Percentiles rank a stretch among this genome's conserved stretches.
phyloP scores from a whole-genome alignment of 2,888 invertebrate genomes.

The Andrena dorsata region DNA sequence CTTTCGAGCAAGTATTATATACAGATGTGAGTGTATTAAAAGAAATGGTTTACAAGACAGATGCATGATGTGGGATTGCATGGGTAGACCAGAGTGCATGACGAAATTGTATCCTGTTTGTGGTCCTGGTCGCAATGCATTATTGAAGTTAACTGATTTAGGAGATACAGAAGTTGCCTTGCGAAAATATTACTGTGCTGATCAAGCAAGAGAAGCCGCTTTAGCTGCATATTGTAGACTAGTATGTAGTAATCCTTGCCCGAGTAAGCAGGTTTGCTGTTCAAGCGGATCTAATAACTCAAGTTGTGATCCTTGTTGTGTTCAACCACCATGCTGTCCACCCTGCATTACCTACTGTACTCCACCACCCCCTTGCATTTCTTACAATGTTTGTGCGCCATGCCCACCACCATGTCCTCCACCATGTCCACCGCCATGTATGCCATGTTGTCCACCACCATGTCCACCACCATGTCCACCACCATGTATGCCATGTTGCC shows the following conservation, averaged over 20 bases:
- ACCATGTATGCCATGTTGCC: slow-evolving; percentile 28
- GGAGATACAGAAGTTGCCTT: slow-evolving; percentile 77
- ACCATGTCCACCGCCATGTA: background rate
- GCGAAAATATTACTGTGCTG: slow-evolving; percentile 76
- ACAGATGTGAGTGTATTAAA: slow-evolving; percentile 83
- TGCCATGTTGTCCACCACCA: slow-evolving; percentile 8
- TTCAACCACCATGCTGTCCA: slow-evolving; percentile 22
- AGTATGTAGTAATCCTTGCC: slow-evolving; percentile 26
- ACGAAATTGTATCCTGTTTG: slow-evolving; percentile 83
- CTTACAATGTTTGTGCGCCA: slow-evolving; percentile 25
- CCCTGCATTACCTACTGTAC: slow-evolving; percentile 50
- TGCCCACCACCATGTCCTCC: slow-evolving; percentile 72
- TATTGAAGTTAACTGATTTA: slow-evolving; percentile 80
- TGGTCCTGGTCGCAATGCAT: slow-evolving; percentile 78
- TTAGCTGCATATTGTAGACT: slow-evolving; percentile 79
- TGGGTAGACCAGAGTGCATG: slow-evolving; percentile 83
- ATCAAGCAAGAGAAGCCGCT: slow-evolving; percentile 77
- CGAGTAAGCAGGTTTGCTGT: slow-evolving; percentile 39
- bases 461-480: slow-evolving; percentile 29
- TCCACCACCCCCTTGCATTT: slow-evolving; percentile 64
- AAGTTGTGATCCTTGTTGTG: slow-evolving; percentile 23
- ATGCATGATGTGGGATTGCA: slow-evolving; percentile 81
- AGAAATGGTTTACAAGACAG: slow-evolving; percentile 84
- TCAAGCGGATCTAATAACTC: background rate
- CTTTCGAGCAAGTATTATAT: slow-evolving; percentile 79